Evolutionary conservation across 2,888 invertebrate species (phyloP).

Genomic region (Drosophila diplacantha): DNA sequence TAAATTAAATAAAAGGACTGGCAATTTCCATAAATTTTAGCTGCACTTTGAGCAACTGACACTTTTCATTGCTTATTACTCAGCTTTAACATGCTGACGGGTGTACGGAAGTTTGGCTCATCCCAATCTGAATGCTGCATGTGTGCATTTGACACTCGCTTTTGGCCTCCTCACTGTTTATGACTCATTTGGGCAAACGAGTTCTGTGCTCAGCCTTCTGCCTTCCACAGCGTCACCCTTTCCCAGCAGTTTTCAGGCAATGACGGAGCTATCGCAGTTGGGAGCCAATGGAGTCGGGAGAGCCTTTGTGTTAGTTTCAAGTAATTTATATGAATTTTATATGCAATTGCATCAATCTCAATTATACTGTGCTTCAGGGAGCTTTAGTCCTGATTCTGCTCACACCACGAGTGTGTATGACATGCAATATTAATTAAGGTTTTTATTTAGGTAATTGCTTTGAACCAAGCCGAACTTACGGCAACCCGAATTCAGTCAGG

Average conservation of each 20-base stretch:
- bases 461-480: slow-evolving; percentile 40
- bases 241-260: slow-evolving; percentile 31
- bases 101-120: slow-evolving; percentile 39
- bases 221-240: slow-evolving; percentile 21
- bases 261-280: slow-evolving; percentile 33
- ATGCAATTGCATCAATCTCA: slow-evolving; percentile 70
- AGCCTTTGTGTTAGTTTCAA: slow-evolving; percentile 41
- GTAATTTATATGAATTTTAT: slow-evolving; percentile 66
- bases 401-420: slow-evolving; percentile 35
- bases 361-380: slow-evolving; percentile 56
- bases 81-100: neutral
- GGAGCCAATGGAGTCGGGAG: slow-evolving; percentile 17
- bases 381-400: neutral
- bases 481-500: slow-evolving; percentile 28
- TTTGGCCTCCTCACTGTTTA: slow-evolving; percentile 56
- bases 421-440: slow-evolving; percentile 67
- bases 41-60: neutral
- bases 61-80: neutral
- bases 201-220: slow-evolving; percentile 41
- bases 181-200: slow-evolving; percentile 65
- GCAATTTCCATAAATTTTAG: neutral
- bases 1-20: neutral
- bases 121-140: slow-evolving; percentile 41
- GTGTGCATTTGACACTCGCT: slow-evolving; percentile 42
- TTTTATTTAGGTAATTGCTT: slow-evolving; percentile 65